Base-by-base conservation (phyloP, 2,888 invertebrate species). In the Prosapia bicincta region DNA sequence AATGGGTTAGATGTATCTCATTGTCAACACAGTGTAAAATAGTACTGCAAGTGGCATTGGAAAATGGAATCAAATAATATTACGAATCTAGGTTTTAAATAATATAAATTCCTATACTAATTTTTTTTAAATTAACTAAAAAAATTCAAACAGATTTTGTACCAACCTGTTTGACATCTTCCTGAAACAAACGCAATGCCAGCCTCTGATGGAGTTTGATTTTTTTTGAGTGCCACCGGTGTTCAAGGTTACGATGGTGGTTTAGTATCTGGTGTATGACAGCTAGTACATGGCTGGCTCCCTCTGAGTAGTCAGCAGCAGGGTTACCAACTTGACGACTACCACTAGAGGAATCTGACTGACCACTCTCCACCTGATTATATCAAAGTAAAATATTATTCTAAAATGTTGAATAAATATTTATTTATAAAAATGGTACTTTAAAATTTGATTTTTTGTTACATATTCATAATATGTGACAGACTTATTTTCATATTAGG, bases 201-300 rank as follows among this genome's bases (percentile, higher is more conserved):
- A 98, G 88, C 80, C 97, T 88, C 86, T 98, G 98, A 85, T 98
- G 98, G 76, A 99, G 87, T 84, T 97, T 95, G 80, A 98, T 94
- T 85, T 98, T 93, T 81, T 97, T 96, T 79, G 94, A 92, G 83
- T 97, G 97, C 94, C 98, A 98, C 78, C 96, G 91, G 80, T 96
- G 95, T 85, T 98, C 98, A 65, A 98, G 87, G 7, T 96, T 93
- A 74, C 98, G 88, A 84, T 99, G 98, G 84, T 98, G 97, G 73
- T 96, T 96, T 76, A 98, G 88, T 82, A 99, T 97, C 88, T 97
- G 97, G 86, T 98, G 98, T 80, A 98, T 97, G 69, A 98, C 96
- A 71, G 96, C 96, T 79, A 98, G 87, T 71, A 98, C 98, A 86
- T 98, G 98, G 83, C 96, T 96, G 72, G 98, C 97, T 54, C 98